phyloP scores from a whole-genome alignment of 2,888 invertebrate genomes.

The Pediacus dermestoides region DNA sequence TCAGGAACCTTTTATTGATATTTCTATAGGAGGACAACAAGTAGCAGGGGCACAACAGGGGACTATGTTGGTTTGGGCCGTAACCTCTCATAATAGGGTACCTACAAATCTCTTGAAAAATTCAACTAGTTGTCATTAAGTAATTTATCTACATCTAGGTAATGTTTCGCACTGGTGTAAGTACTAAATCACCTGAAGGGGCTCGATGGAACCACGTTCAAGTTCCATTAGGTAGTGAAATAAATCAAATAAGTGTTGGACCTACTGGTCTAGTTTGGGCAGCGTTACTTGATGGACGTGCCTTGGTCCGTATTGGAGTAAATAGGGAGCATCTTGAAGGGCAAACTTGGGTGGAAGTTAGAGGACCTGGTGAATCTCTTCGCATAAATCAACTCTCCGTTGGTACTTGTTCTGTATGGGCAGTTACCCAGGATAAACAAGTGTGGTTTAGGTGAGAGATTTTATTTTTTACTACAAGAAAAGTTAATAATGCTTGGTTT shows the following conservation, averaged over 20 bases:
- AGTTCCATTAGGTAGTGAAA: constrained; percentile 74
- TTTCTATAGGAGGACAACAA: constrained; percentile 80
- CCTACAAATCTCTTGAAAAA: constrained; percentile 6
- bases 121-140: background rate
- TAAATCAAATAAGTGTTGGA: constrained; percentile 81
- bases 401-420: constrained; percentile 76
- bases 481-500: background rate
- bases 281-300: constrained; percentile 77
- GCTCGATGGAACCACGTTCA: constrained; percentile 77
- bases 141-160: constrained; percentile 52
- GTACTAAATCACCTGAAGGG: constrained; percentile 81
- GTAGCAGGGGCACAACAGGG: constrained; percentile 75
- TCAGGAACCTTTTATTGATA: constrained; percentile 88
- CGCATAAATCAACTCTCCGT: constrained; percentile 76
- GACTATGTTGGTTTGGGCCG: constrained; percentile 83
- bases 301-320: constrained; percentile 78
- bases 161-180: constrained; percentile 81
- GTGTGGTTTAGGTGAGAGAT: constrained; percentile 88
- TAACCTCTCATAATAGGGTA: constrained; percentile 86
- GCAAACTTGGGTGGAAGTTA: constrained; percentile 76
- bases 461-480: too few relatives aligned
- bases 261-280: constrained; percentile 86
- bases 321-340: constrained; percentile 67
- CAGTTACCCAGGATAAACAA: constrained; percentile 75
- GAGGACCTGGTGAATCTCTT: constrained; percentile 67